Evolutionary conservation across 2,888 invertebrate species (phyloP), one percentile per base, ranked within the genome.

Genomic region (Monopis laevigella): DNA sequence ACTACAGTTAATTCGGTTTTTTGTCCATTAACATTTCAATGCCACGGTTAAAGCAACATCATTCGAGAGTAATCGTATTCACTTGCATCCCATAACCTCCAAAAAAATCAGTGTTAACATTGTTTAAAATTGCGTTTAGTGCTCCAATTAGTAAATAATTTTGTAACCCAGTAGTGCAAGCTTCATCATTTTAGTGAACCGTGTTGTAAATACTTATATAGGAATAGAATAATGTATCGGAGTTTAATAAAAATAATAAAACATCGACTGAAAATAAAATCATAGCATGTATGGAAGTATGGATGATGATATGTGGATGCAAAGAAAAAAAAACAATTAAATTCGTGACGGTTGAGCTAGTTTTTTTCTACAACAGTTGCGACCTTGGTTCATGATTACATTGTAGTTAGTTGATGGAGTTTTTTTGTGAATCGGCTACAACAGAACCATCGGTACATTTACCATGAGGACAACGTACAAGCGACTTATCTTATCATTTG

Each of bases 291-390:
- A 7, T n/a, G n/a, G n/a, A n/a, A n/a, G n/a, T n/a, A n/a, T n/a
- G 12, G 17, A 27, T 56, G 50, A 36, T 36, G 36, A 18, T 36
- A 5, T 5, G 36, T 19, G 36, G 21, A 4, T 8, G 36, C 21
- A 36, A 21, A 36, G 17, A 16, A 34, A 34, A 32, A 56, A 54
- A 53, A 55, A 36, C 42, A 48, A n/a, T n/a, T 43, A 49, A 52
- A 49, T 46, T 53, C 49, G 53, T 36, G 36, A 21, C 13, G 36
- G 64, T 71, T 75, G 77, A 65, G 77, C 78, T 78, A 80, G 51
- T 74, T 78, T 78, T 77, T 78, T 80, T 71, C 78, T 78, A 78
- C 78, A 78, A 78, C 78, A 77, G 67, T 59, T 49, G 41, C 46
- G 47, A 52, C 52, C 52, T 54, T 51, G 52, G 42, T 43, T 46